Evolutionary conservation across 2,113 vertebrate species (phyloP), one percentile per base, ranked within the genome.

Genomic region (Pseudopipra pipra): DNA sequence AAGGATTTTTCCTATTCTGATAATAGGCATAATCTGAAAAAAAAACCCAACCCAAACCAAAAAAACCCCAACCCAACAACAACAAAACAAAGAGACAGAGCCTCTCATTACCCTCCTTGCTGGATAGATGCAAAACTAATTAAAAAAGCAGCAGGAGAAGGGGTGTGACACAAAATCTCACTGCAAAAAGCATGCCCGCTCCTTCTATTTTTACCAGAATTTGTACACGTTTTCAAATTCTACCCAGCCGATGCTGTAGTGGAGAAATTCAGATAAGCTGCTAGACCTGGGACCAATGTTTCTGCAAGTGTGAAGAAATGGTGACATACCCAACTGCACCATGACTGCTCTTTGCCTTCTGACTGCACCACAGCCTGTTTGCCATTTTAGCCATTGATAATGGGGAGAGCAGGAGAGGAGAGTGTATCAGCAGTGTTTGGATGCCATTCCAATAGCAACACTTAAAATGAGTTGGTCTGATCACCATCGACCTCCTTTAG

Each of bases 51-150:
- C 8, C 21, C 12, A 5, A 37, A 66, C 12, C 31, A 35, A 54
- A 37, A 7, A 1, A 44, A 44, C 15, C 6, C 4, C 15, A 59
- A 16, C 8, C 4, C 19, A 46, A 59, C 8, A 80, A 8, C 44
- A 81, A 46, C 44, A 47, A 33, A 85, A 82, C 35, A 66, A 31
- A 76, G 58, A 47, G 56, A 73, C 72, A 88, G 39, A 71, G 7
- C 3, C 2, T 61, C 28, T 87, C 62, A 77, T 89, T 91, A 73
- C 12, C 14, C 11, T 70, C 77, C 49, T 85, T 76, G 89, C 66
- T 79, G 82, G 51, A 74, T 46, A 83, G 58, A 85, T 85, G 74
- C 11, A 80, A 90, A 96, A 83, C 39, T 95, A 89, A 86, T 89
- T 90, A 15, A 44, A 52, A 92, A 92, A 92, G 15, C 84, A 95